Evolutionary conservation across 2,113 vertebrate genomes (phyloP), one percentile per base, ranked within the genome.

Genomic region (Megaceryle torquata): DNA sequence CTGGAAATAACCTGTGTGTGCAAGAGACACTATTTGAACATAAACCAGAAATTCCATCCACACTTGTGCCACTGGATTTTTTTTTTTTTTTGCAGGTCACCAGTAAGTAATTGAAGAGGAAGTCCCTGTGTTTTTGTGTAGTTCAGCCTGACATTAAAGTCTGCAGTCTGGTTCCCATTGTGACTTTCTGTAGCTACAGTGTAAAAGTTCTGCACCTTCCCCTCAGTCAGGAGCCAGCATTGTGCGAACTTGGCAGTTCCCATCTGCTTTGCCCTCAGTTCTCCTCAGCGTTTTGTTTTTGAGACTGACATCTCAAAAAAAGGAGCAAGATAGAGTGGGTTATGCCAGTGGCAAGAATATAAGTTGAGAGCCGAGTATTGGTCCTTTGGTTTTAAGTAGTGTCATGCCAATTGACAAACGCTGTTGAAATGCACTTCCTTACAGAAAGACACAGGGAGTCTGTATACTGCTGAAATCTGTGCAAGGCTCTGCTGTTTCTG

Each of bases 181-280:
- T 31, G 35, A 37, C 48, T 89, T 93, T 95, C 65, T 95, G 72
- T 78, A 93, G 74, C 83, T 71, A 6, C 86, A 75, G 35, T 60
- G 51, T 86, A 78, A n/a, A 84, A 91, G 79, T 53, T 76, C 43
- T 90, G 64, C 72, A 92, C 57, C 43, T 92, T 95, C 53, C 53
- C 43, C n/a, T 92, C 70, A 79, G 43, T 50, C 0, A 0, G 31
- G 86, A 89, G 92, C 92, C 91, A 95, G 81, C 89, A 87, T 95
- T 93, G 89, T 95, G 61, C 0, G 2, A 60, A 84, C 53, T 95
- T 96, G 95, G 91, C 94, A 84, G 69, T 41, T 93, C 57, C 53
- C 57, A 5, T 95, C 77, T 91, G 69, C 77, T 91, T 84, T 95
- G 83, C 89, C 81, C 70, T 95, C 61, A 29, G 43, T 91, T 90